Evolutionary conservation across 92 coral and sea anemone genomes (phyloP).

Genomic region (Isaurus tuberculatus): DNA sequence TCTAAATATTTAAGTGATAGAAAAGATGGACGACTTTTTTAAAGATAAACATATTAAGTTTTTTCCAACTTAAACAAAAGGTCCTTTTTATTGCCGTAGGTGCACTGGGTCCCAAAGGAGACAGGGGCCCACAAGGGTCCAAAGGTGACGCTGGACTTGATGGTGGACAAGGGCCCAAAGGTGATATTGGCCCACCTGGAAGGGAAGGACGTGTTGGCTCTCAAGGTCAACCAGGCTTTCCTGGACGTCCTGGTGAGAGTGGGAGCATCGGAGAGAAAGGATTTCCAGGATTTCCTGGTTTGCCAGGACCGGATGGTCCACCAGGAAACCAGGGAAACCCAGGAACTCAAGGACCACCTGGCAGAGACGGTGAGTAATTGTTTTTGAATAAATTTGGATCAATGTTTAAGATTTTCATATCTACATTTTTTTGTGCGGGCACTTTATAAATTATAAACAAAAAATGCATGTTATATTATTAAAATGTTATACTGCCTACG

Average conservation of each 20-base stretch:
- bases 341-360: slow-evolving; percentile 52
- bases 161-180: slow-evolving; percentile 41
- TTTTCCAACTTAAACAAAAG: too few species aligned
- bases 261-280: slow-evolving; percentile 80
- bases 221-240: slow-evolving; percentile 43
- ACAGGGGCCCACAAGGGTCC: slow-evolving; percentile 22
- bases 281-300: slow-evolving; percentile 43
- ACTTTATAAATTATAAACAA: too few species aligned
- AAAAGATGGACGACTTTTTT: too few species aligned
- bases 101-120: slow-evolving; percentile 20
- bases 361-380: slow-evolving; percentile 40
- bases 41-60: too few species aligned
- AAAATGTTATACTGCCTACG: too few species aligned
- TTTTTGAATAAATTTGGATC: neutral
- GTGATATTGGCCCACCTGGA: slow-evolving; percentile 33
- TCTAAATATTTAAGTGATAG: too few species aligned
- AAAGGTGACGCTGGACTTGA: slow-evolving; percentile 19
- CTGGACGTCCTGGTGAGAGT: slow-evolving; percentile 63
- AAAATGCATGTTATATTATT: too few species aligned
- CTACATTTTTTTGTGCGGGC: too few species aligned
- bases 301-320: slow-evolving; percentile 53
- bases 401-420: too few species aligned
- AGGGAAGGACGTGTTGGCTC: slow-evolving; percentile 30
- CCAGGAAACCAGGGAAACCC: slow-evolving; percentile 51
- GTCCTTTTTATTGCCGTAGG: neutral